These are phyloP conservation scores for Syrphus vitripennis DNA, from an alignment of 2,888 invertebrate genomes.

Conservation along the genomic window DNA sequence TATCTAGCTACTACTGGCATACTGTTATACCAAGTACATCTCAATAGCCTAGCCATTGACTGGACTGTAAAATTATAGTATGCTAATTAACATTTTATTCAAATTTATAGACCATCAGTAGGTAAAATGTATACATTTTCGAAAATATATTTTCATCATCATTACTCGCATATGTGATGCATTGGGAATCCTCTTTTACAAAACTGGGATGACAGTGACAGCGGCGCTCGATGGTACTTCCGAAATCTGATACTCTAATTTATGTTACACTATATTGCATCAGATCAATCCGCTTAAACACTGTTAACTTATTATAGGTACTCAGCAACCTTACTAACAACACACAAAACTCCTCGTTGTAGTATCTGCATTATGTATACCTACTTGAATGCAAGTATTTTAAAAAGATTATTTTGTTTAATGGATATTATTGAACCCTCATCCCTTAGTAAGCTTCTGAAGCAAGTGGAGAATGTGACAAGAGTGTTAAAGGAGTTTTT, in stretches of 20 bases:
- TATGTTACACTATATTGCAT: background rate
- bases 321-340: too few relatives aligned
- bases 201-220: background rate
- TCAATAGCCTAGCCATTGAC: constrained; percentile 28
- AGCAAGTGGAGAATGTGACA: background rate
- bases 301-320: too few relatives aligned
- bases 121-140: too few relatives aligned
- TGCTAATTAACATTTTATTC: constrained; percentile 57
- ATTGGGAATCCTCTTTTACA: constrained; percentile 18
- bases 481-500: background rate
- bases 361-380: background rate
- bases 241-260: constrained; percentile 50
- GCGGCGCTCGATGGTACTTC: background rate
- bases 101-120: constrained; percentile 13
- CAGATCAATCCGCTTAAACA: too few relatives aligned
- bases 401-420: constrained; percentile 38
- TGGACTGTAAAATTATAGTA: constrained; percentile 55
- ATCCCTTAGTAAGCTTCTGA: background rate
- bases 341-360: too few relatives aligned
- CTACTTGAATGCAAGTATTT: background rate
- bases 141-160: background rate
- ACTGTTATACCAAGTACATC: constrained; percentile 8
- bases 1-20: background rate
- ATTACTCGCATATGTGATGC: background rate
- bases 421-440: constrained; percentile 17